Conservation (phyloP, 2,888 invertebrate genomes). For the Macrophya annulata region DNA sequence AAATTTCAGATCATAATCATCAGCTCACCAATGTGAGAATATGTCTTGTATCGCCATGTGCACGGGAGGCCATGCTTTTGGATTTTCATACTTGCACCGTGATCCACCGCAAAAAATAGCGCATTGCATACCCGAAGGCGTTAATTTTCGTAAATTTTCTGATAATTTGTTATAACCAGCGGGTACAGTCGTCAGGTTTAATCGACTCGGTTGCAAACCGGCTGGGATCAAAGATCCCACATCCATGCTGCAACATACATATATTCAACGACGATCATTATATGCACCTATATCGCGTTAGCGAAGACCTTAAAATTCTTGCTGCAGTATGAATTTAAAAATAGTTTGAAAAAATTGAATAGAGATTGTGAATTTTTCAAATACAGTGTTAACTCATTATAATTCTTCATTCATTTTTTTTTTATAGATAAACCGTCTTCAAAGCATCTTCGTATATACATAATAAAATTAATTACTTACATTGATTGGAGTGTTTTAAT, state of each 20-base stretch:
- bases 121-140: conserved; percentile 89
- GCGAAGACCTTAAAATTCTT: neutral
- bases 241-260: conserved; percentile 67
- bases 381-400: neutral
- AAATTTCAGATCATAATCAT: neutral
- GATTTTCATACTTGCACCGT: conserved; percentile 90
- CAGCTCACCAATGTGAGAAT: conserved; percentile 90
- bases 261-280: neutral
- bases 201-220: conserved; percentile 71
- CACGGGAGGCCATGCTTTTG: conserved; percentile 83
- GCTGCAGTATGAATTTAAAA: neutral
- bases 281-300: neutral
- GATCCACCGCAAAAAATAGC: conserved; percentile 92
- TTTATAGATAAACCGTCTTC: neutral
- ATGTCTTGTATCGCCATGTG: conserved; percentile 89
- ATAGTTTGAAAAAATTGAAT: neutral
- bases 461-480: conserved; percentile 10
- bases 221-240: conserved; percentile 75
- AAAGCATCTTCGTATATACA: neutral
- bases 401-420: neutral
- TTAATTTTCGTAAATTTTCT: conserved; percentile 82
- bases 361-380: neutral
- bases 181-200: conserved; percentile 68
- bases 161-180: conserved; percentile 79
- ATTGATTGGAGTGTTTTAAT: conserved; percentile 24